Percentiles rank a stretch among this genome's conserved stretches.
Conservation (phyloP, 23 tunicate species). For the Diplosoma virens region DNA sequence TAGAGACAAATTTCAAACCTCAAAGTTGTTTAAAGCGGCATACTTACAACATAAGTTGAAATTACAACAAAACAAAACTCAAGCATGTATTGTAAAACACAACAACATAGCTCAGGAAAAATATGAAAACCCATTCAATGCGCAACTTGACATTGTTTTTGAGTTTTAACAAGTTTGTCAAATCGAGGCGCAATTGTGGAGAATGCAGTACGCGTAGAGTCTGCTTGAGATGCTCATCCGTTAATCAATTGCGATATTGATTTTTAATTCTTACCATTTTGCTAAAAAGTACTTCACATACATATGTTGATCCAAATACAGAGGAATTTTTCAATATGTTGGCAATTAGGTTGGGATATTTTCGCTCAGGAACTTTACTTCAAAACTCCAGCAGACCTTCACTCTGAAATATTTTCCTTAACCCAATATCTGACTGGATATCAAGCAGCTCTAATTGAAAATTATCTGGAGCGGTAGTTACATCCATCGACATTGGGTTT, state of each 20-base stretch:
- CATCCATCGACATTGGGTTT: slow-evolving; percentile 33
- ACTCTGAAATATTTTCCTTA: slow-evolving; percentile 46
- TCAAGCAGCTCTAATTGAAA: slow-evolving; percentile 59
- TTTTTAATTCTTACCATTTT: slow-evolving; percentile 59
- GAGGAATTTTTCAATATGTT: slow-evolving; percentile 44
- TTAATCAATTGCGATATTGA: slow-evolving; percentile 45
- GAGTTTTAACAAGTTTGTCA: slow-evolving; percentile 26
- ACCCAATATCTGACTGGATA: slow-evolving; percentile 59
- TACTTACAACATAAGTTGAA: not conserved
- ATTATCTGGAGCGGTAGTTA: slow-evolving; percentile 42
- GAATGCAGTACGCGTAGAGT: slow-evolving; percentile 31
- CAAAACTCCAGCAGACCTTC: slow-evolving; percentile 44
- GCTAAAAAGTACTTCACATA: slow-evolving; percentile 64
- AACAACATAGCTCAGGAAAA: slow-evolving; percentile 1
- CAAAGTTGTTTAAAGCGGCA: not conserved
- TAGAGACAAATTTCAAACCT: slow-evolving; percentile 21
- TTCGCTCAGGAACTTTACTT: slow-evolving; percentile 58
- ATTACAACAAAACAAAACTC: slow-evolving; percentile 15
- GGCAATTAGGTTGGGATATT: slow-evolving; percentile 50
- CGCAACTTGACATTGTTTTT: slow-evolving; percentile 25
- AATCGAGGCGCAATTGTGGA: slow-evolving; percentile 34
- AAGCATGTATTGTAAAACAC: slow-evolving; percentile 10
- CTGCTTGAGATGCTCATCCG: slow-evolving; percentile 61
- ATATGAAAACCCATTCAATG: slow-evolving; percentile 1
- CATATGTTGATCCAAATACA: slow-evolving; percentile 62